phyloP scores from a whole-genome alignment of 2,797 vertebrate genomes.

The Arnoldichthys spilopterus region DNA sequence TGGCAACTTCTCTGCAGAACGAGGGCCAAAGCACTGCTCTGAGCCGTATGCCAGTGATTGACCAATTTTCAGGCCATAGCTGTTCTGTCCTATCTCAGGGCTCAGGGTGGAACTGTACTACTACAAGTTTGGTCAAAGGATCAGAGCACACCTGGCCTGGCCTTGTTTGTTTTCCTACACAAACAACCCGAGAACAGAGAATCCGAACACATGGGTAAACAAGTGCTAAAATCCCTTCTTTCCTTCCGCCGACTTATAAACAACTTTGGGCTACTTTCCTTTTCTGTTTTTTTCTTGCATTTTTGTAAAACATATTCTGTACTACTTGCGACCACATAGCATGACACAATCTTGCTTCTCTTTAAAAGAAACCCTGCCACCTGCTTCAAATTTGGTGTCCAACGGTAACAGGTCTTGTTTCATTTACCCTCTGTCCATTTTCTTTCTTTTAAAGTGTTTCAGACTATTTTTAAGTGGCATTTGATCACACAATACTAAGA shows the following conservation, averaged over 20 bases:
- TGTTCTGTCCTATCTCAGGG: slow-evolving; percentile 62
- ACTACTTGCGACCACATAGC: slow-evolving; percentile 47
- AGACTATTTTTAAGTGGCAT: slow-evolving; percentile 48
- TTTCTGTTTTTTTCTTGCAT: slow-evolving; percentile 17
- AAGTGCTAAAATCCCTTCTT: slow-evolving; percentile 52
- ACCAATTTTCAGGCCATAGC: slow-evolving; percentile 66
- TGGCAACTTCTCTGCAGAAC: slow-evolving; percentile 70
- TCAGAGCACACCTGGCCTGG: slow-evolving; percentile 74
- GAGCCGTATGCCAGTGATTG: slow-evolving; percentile 63
- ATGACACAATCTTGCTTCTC: slow-evolving; percentile 45
- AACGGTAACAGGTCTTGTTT: slow-evolving; percentile 46
- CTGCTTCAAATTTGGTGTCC: slow-evolving; percentile 54
- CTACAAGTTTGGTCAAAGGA: slow-evolving; percentile 50
- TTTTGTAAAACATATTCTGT: slow-evolving; percentile 39
- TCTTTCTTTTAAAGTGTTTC: slow-evolving; percentile 42
- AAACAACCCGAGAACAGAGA: slow-evolving; percentile 65
- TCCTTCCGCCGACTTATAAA: slow-evolving; percentile 41
- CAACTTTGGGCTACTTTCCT: slow-evolving; percentile 29
- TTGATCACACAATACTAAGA: slow-evolving; percentile 48
- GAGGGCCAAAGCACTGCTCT: slow-evolving; percentile 57
- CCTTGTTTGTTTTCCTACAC: slow-evolving; percentile 70
- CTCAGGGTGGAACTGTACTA: slow-evolving; percentile 26
- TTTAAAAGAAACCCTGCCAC: slow-evolving; percentile 41
- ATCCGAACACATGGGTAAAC: slow-evolving; percentile 64
- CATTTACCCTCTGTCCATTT: slow-evolving; percentile 28